Conservation (phyloP, 1,140 invertebrate species). For the Cydia strobilella region DNA sequence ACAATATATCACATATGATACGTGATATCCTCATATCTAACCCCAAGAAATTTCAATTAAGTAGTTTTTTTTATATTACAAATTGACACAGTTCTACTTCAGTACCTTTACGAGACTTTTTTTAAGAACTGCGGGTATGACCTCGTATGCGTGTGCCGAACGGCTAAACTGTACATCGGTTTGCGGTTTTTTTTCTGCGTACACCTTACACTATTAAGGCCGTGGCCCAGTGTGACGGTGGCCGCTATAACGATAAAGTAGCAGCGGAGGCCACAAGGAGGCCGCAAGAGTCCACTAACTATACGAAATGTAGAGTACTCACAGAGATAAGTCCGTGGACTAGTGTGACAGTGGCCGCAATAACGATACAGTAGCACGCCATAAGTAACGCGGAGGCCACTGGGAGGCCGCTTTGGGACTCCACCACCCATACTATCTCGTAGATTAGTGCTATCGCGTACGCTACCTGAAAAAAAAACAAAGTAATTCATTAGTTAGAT, state of each 20-base stretch:
- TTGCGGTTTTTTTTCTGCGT: too few relatives aligned
- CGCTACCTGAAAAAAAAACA: constrained; percentile 77
- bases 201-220: too few relatives aligned
- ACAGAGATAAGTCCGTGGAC: constrained; percentile 84
- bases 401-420: constrained; percentile 79
- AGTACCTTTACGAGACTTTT: too few relatives aligned
- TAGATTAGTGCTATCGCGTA: constrained; percentile 83
- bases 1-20: too few relatives aligned
- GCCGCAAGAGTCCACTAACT: constrained; percentile 79
- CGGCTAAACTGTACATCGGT: too few relatives aligned
- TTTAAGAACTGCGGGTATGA: too few relatives aligned
- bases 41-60: too few relatives aligned
- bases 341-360: constrained; percentile 81
- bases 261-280: constrained; percentile 81
- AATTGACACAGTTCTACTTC: too few relatives aligned
- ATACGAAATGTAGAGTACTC: constrained; percentile 81
- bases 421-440: constrained; percentile 82
- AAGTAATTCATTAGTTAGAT: neutral
- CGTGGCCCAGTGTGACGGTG: constrained; percentile 82
- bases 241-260: constrained; percentile 81
- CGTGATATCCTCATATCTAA: too few relatives aligned
- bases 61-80: too few relatives aligned
- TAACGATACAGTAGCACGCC: constrained; percentile 81
- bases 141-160: too few relatives aligned
- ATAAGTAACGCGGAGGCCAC: constrained; percentile 82